A percentile compares a stretch with the other conserved stretches of the same genome.
Evolutionary conservation across 2,888 invertebrate species (phyloP).

Genomic region (Eudemis profundana): DNA sequence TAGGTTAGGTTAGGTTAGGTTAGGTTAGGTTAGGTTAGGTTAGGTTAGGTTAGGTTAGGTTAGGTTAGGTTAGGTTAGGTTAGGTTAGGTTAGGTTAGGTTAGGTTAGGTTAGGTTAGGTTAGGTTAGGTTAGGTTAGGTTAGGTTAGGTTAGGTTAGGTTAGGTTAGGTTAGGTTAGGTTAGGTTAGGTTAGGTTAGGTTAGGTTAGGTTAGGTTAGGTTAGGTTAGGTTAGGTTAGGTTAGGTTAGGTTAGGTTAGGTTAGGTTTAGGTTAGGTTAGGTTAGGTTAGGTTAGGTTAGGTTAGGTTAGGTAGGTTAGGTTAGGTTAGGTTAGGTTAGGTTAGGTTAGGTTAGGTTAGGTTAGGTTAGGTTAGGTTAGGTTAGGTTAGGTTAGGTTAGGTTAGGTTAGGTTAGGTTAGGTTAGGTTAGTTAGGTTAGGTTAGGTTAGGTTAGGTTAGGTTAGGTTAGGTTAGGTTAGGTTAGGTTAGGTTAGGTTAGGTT

Average conservation of each 20-base stretch:
- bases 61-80: constrained; percentile 21
- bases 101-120: constrained; percentile 21
- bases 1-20: constrained; percentile 21
- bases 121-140: constrained; percentile 21
- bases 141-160: constrained; percentile 21
- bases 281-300: constrained; percentile 21
- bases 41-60: constrained; percentile 21
- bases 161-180: constrained; percentile 21
- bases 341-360: constrained; percentile 21
- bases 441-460: constrained; percentile 21
- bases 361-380: constrained; percentile 21
- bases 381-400: constrained; percentile 21
- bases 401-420: constrained; percentile 21
- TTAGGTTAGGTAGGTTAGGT: constrained; percentile 21
- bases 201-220: constrained; percentile 21
- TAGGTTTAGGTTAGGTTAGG: too few species aligned
- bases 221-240: constrained; percentile 21
- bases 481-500: constrained; percentile 21
- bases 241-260: constrained; percentile 21
- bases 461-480: constrained; percentile 21
- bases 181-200: constrained; percentile 21
- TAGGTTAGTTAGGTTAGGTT: constrained; percentile 21
- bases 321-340: constrained; percentile 21
- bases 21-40: constrained; percentile 21
- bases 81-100: constrained; percentile 21